Conservation (phyloP, 1,140 invertebrate genomes). For the Saccostrea echinata region DNA sequence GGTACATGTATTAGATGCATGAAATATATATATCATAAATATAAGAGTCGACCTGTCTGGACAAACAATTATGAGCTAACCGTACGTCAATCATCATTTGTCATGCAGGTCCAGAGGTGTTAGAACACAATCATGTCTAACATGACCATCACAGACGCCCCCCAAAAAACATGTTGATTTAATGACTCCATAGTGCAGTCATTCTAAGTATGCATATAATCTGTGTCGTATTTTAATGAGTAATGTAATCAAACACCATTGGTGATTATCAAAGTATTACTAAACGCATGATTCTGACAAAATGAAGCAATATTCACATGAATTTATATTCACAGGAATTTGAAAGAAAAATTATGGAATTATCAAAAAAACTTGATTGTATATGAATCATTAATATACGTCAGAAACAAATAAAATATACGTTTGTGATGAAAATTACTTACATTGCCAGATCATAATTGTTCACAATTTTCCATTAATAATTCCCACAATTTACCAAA, state of each 20-base stretch:
- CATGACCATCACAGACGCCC: not conserved
- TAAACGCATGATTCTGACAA: not conserved
- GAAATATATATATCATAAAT: not conserved
- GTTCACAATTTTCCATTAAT: not conserved
- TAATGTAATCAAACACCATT: not conserved
- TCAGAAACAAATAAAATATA: too few relatives aligned
- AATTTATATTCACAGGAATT: too few relatives aligned
- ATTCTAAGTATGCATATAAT: not conserved
- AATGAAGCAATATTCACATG: not conserved
- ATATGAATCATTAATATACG: not conserved
- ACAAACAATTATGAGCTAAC: not conserved
- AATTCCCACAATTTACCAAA: conserved; percentile 17
- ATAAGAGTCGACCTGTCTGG: conserved; percentile 1
- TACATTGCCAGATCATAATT: not conserved
- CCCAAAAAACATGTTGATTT: not conserved
- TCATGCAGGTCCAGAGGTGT: not conserved
- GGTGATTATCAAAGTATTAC: too few relatives aligned
- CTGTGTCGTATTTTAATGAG: not conserved
- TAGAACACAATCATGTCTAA: conserved; percentile 12
- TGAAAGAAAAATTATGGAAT: not conserved
- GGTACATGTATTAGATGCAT: not conserved
- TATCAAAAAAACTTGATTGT: not conserved
- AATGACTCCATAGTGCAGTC: not conserved
- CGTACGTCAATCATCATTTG: not conserved
- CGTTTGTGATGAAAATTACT: not conserved